These are phyloP conservation scores for Tiliacea aurago DNA, from an alignment of 2,888 invertebrate genomes.

Conservation along the genomic window DNA sequence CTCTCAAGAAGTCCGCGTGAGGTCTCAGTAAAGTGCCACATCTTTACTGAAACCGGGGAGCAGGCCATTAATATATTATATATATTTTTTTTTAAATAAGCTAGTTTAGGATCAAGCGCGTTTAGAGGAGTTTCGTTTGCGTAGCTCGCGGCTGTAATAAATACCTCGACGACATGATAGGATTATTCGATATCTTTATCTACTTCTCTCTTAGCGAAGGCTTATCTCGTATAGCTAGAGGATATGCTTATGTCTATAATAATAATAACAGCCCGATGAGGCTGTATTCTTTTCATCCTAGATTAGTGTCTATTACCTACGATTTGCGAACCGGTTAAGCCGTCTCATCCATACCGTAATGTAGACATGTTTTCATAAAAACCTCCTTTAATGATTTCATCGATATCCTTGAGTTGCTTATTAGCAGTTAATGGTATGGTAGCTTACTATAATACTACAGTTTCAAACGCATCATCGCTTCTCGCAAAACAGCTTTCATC, in stretches of 20 bases:
- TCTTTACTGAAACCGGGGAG: no score
- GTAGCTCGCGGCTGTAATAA: conserved; percentile 12
- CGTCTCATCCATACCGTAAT: conserved; percentile 14
- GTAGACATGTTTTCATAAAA: conserved; percentile 26
- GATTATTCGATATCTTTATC: conserved; percentile 49
- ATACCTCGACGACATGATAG: conserved; percentile 29
- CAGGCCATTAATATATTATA: no score
- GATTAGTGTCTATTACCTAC: conserved; percentile 35
- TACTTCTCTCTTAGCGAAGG: conserved; percentile 20
- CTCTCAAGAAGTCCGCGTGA: no score
- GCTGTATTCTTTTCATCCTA: conserved; percentile 36
- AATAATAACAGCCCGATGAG: conserved; percentile 7
- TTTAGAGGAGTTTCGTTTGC: conserved; percentile 41
- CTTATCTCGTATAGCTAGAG: conserved; percentile 28
- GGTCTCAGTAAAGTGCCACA: no score
- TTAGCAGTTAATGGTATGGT: conserved; percentile 28
- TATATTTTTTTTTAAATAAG: no score
- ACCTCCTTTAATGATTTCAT: conserved; percentile 29
- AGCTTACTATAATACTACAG: conserved; percentile 11
- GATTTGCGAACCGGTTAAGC: conserved; percentile 31
- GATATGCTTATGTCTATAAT: conserved; percentile 10
- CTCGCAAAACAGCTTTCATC: conserved; percentile 13
- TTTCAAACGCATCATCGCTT: neutral
- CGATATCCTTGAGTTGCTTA: conserved; percentile 21
- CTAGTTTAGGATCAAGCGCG: conserved; percentile 44